Conservation (phyloP, 2,888 invertebrate genomes). For the Hemistola chrysoprasaria region DNA sequence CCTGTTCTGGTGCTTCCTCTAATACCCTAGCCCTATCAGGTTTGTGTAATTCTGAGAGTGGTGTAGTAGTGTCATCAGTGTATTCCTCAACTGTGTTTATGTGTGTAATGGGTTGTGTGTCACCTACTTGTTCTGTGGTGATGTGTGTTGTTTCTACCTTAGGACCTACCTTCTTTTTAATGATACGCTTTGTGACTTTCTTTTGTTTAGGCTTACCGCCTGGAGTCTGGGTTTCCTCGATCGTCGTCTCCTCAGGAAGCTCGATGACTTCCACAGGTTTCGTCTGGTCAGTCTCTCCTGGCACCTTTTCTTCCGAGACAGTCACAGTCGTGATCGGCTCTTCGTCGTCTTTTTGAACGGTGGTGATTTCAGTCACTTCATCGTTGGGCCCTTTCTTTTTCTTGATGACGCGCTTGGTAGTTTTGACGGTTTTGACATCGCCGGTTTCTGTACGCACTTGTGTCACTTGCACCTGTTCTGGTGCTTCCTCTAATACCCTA, state of each 20-base stretch:
- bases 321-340: conserved; percentile 46
- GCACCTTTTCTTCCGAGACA: conserved; percentile 25
- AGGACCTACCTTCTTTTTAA: conserved; percentile 46
- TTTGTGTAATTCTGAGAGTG: conserved; percentile 17
- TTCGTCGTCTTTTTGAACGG: conserved; percentile 58
- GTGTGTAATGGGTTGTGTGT: conserved; percentile 30
- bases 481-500: conserved; percentile 31
- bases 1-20: conserved; percentile 22
- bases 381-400: conserved; percentile 60
- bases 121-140: conserved; percentile 61
- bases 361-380: conserved; percentile 66
- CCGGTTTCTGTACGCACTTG: conserved; percentile 30
- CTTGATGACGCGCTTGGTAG: conserved; percentile 65
- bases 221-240: conserved; percentile 27
- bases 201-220: conserved; percentile 43
- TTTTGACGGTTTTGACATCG: conserved; percentile 52
- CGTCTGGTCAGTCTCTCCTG: conserved; percentile 9
- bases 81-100: conserved; percentile 25
- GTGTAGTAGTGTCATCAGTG: conserved; percentile 32
- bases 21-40: conserved; percentile 37
- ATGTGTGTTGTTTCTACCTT: conserved; percentile 25
- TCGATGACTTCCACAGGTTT: conserved; percentile 37
- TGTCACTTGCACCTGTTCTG: conserved; percentile 27
- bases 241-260: conserved; percentile 41
- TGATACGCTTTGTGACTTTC: conserved; percentile 41